These are phyloP conservation scores for Drosophila takahashii DNA, from an alignment of 1,140 invertebrate species.

Conservation along the genomic window DNA sequence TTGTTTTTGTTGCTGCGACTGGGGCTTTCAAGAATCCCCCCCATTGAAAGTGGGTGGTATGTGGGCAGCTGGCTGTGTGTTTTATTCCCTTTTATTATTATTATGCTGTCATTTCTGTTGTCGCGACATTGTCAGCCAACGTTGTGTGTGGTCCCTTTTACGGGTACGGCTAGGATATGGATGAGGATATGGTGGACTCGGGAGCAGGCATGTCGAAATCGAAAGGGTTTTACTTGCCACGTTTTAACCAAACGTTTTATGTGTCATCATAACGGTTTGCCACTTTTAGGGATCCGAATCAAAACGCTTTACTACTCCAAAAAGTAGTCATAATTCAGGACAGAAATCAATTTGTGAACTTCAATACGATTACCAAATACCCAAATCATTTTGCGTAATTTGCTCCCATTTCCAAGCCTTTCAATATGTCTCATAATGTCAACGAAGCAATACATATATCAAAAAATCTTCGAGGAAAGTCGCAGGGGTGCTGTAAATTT, in stretches of 20 bases:
- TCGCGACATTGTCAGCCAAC: slow-evolving; percentile 76
- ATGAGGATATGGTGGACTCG: background rate
- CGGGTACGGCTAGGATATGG: background rate
- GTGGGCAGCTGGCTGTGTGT: slow-evolving; percentile 26
- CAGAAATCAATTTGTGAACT: background rate
- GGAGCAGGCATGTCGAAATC: slow-evolving; percentile 1
- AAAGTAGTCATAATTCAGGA: slow-evolving; percentile 3
- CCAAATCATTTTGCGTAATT: slow-evolving; percentile 42
- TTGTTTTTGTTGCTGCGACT: slow-evolving; percentile 56
- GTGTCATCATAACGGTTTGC: slow-evolving; percentile 10
- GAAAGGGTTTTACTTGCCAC: slow-evolving; percentile 35
- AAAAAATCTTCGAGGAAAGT: background rate
- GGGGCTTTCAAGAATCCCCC: slow-evolving; percentile 20
- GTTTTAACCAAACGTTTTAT: slow-evolving; percentile 10
- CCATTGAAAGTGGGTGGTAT: background rate
- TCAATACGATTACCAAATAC: slow-evolving; percentile 19
- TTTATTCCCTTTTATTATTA: slow-evolving; percentile 77
- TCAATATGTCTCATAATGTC: slow-evolving; percentile 28
- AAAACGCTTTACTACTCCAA: background rate
- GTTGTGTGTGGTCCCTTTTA: slow-evolving; percentile 38
- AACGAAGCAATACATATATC: slow-evolving; percentile 22
- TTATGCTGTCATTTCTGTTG: slow-evolving; percentile 79
- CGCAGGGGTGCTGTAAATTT: slow-evolving; percentile 20
- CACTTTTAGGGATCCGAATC: slow-evolving; percentile 6
- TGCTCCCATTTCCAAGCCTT: slow-evolving; percentile 2